Percentiles rank a stretch among this genome's conserved stretches.
Evolutionary conservation across 2,888 invertebrate genomes (phyloP).

Genomic region (Apodemia zela): DNA sequence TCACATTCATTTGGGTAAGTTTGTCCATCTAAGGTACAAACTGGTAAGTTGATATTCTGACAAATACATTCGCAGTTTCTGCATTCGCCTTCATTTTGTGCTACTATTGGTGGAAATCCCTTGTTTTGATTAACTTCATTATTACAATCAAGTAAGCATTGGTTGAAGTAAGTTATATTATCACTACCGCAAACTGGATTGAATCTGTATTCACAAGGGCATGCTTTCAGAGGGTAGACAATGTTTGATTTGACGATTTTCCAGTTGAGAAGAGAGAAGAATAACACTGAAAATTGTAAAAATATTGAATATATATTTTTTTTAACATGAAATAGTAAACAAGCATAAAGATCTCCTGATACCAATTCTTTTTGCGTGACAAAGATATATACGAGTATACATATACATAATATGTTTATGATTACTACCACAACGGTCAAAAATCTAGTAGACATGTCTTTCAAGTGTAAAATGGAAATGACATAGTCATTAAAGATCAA

Average conservation of each 20-base stretch:
- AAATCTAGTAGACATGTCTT: no score
- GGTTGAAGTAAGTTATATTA: slow-evolving; percentile 30
- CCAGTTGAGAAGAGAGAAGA: background rate
- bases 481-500: no score
- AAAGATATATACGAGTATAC: no score
- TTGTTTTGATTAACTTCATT: slow-evolving; percentile 23
- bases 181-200: slow-evolving; percentile 42
- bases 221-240: slow-evolving; percentile 24
- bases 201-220: slow-evolving; percentile 33
- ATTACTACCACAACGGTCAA: no score
- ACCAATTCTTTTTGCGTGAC: no score
- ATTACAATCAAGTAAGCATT: slow-evolving; percentile 32
- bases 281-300: background rate
- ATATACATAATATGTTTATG: no score
- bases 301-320: no score
- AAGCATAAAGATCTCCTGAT: no score
- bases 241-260: background rate
- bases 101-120: slow-evolving; percentile 19
- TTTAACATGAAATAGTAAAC: no score
- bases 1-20: slow-evolving; percentile 38
- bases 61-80: slow-evolving; percentile 28
- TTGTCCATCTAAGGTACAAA: slow-evolving; percentile 43
- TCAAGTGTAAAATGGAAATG: no score
- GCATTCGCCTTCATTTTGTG: slow-evolving; percentile 27
- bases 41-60: slow-evolving; percentile 34